These are phyloP conservation scores for Troides aeacus DNA, from an alignment of 2,888 invertebrate genomes.

Conservation along the genomic window DNA sequence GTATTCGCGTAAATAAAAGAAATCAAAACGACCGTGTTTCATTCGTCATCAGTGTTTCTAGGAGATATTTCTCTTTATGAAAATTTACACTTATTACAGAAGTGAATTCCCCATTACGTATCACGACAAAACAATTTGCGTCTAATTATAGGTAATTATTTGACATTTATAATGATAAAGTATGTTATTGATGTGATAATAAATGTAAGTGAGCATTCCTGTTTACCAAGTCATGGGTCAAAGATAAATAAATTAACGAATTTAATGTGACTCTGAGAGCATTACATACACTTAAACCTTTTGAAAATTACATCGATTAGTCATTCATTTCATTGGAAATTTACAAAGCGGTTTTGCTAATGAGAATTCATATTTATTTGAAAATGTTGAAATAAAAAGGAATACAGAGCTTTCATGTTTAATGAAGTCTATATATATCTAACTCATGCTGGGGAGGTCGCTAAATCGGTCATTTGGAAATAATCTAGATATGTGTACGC, in stretches of 20 bases:
- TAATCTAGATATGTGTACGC: too few species aligned
- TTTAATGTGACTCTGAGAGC: constrained; percentile 9
- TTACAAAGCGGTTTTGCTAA: not conserved
- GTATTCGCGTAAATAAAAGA: too few species aligned
- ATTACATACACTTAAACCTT: constrained; percentile 12
- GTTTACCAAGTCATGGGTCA: constrained; percentile 21
- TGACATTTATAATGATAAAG: constrained; percentile 15
- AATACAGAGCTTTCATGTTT: not conserved
- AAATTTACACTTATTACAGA: not conserved
- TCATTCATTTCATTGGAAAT: constrained; percentile 12
- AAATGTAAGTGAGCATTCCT: constrained; percentile 20
- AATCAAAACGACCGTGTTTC: too few species aligned
- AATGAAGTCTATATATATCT: not conserved
- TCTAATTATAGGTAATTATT: constrained; percentile 1
- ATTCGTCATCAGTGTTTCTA: not conserved
- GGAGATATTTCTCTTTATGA: not conserved
- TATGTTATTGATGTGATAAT: constrained; percentile 15
- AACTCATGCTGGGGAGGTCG: not conserved
- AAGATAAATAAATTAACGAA: constrained; percentile 19
- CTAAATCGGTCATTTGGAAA: not conserved
- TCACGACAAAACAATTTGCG: not conserved
- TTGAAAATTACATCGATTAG: constrained; percentile 10
- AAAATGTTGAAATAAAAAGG: not conserved
- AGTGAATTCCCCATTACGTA: not conserved
- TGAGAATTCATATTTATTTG: not conserved